Base-by-base conservation (phyloP, 1,140 invertebrate species). In the Leucophenga varia region DNA sequence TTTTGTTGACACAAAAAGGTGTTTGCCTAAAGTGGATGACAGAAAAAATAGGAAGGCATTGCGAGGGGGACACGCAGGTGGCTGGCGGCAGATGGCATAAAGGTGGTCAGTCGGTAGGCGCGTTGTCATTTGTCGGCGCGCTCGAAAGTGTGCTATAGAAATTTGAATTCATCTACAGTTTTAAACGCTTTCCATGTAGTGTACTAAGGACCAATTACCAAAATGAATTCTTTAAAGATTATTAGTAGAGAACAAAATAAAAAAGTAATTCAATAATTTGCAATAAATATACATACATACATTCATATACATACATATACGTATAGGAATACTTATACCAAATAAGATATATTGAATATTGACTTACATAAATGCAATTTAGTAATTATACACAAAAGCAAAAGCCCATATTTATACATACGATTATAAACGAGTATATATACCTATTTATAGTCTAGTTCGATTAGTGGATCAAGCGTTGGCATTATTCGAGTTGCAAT, bases 131-230 rank as follows among this genome's bases (percentile, higher is more conserved):
- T 46, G 28, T 41, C 47, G 46, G 28, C 37, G 20, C 30, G 43
- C 52, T 41, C 43, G 43, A 52, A 54, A 44, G 54, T 54, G 39
- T 57, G 49, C 45, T 56, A 43, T 48, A 52, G 25, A 54, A 54
- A 55, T 49, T 45, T 47, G 45, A 57, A 60, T 39, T 55, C 49
- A 51, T 54, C 43, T 49, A 52, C 32, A 48, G 39, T 61, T 64
- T 64, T 59, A 50, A 68, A 59, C 48, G 63, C 63, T 69, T 70
- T 70, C 56, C 50, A 63, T 52, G 59, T 69, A 69, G 65, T 55
- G 58, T 69, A 70, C 56, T 70, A 70, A 70, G 65, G 65, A 70
- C 65, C 65, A 70, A 70, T 70, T 70, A 70, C 44, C 54, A 52
- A 55, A 52, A 55, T 49, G 51, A 55, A 58, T 45, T 52, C 43